Percentiles rank a stretch among this genome's conserved stretches.
These are phyloP conservation scores for Pyrgus malvae DNA, from an alignment of 2,888 invertebrate genomes.

Conservation along the genomic window DNA sequence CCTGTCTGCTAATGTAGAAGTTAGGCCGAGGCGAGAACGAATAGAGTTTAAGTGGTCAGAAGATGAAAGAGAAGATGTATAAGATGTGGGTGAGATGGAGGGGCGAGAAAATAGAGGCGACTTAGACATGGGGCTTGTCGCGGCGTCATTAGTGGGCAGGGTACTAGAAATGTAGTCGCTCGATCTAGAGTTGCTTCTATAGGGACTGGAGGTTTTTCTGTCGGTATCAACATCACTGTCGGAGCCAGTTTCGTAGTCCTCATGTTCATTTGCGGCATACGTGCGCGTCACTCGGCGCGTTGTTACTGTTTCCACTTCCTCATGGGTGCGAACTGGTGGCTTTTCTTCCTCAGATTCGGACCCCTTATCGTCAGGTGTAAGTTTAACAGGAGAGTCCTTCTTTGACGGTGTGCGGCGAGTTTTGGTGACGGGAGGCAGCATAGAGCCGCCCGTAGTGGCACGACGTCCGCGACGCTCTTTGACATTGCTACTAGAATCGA, in stretches of 20 bases:
- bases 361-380: slow-evolving; percentile 59
- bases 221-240: slow-evolving; percentile 85
- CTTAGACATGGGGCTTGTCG: slow-evolving; percentile 58
- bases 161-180: slow-evolving; percentile 73
- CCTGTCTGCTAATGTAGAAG: slow-evolving; percentile 64
- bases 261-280: slow-evolving; percentile 67
- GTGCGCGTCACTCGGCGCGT: slow-evolving; percentile 78
- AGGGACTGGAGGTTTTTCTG: slow-evolving; percentile 61
- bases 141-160: slow-evolving; percentile 54
- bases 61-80: slow-evolving; percentile 58
- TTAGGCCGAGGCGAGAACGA: slow-evolving; percentile 79
- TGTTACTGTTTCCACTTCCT: slow-evolving; percentile 76
- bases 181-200: slow-evolving; percentile 63
- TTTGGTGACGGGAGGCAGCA: slow-evolving; percentile 69
- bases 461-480: slow-evolving; percentile 73
- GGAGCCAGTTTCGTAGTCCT: slow-evolving; percentile 86
- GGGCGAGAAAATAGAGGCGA: slow-evolving; percentile 68
- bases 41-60: slow-evolving; percentile 82
- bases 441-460: slow-evolving; percentile 70
- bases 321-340: slow-evolving; percentile 64
- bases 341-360: slow-evolving; percentile 71
- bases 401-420: slow-evolving; percentile 61
- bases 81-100: slow-evolving; percentile 59
- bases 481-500: slow-evolving; percentile 65
- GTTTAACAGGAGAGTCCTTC: slow-evolving; percentile 68